Evolutionary conservation across 2,797 vertebrate species (phyloP).

Genomic region (Poecilia gillii): DNA sequence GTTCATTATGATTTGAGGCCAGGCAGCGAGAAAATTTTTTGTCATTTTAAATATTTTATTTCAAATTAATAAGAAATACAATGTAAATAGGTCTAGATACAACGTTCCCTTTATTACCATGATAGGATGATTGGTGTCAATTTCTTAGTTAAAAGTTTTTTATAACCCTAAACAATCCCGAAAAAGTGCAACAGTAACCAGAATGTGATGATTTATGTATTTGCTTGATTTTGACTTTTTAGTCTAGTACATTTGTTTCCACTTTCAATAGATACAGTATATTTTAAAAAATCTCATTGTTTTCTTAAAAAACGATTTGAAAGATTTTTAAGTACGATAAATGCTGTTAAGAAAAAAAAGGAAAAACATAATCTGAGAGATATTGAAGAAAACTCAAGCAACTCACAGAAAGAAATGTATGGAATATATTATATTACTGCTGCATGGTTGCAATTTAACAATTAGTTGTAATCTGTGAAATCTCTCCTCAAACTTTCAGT

Average conservation of each 20-base stretch:
- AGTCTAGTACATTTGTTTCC: neutral
- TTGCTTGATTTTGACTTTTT: neutral
- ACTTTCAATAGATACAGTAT: neutral
- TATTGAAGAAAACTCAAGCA: neutral
- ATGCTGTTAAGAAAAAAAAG: neutral
- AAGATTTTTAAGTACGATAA: neutral
- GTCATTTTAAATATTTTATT: neutral
- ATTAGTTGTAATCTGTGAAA: neutral
- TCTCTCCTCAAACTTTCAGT: neutral
- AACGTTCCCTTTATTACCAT: neutral
- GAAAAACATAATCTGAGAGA: neutral
- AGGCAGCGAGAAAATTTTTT: neutral
- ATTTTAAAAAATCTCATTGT: neutral
- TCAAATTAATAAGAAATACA: neutral
- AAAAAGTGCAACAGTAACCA: neutral
- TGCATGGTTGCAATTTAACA: neutral
- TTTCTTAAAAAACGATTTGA: neutral
- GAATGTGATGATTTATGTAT: neutral
- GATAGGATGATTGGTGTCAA: neutral
- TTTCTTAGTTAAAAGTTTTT: neutral
- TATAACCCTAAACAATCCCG: neutral
- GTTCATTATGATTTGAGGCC: neutral
- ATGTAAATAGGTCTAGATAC: neutral
- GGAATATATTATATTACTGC: neutral
- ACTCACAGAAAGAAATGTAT: neutral